Base-by-base conservation (phyloP, 2,113 vertebrate genomes). In the Stigmatopora argus region DNA sequence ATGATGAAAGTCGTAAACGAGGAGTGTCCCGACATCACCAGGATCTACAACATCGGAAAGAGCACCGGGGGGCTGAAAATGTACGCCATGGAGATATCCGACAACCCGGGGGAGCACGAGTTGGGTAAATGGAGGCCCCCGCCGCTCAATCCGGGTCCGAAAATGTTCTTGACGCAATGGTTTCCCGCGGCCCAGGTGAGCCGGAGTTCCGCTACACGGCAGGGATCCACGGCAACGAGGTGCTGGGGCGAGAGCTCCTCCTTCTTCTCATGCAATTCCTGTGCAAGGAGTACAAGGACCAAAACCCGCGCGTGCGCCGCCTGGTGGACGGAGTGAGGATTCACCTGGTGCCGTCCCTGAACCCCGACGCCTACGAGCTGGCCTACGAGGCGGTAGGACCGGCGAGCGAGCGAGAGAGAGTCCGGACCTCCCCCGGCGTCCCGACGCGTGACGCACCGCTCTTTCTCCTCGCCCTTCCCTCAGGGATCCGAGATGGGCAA, bases 401-500 rank as follows among this genome's bases (percentile, higher is more conserved):
- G 7, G 11, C 14, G 17, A 18, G 51, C 4, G 10, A 31, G 14
- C 23, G 3, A 14, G 3, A 31, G 26, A n/a, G n/a, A n/a, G n/a
- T n/a, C n/a, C n/a, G n/a, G n/a, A n/a, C n/a, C n/a, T n/a, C n/a
- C n/a, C 11, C 51, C 41, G 4, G 21, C 15, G 44, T 8, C 7
- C 19, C 0, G 10, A 53, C n/a, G 35, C 4, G 14, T 17, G 7
- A 51, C 17, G 5, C 31, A 7, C 0, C n/a, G 5, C 23, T 7
- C n/a, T 12, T 44, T 11, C 19, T 31, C n/a, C n/a, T n/a, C 15
- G 62, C 7, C 2, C 45, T 41, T 64, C 51, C 49, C 57, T 5
- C 1, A 99, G 97, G 97, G 97, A 47, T 98, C 97, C 0, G 96
- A 99, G 83, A 90, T 99, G 79, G 95, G 96, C 21, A 96, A 94